phyloP scores from a whole-genome alignment of 2,113 vertebrate genomes.

The Bubalus kerabau region DNA sequence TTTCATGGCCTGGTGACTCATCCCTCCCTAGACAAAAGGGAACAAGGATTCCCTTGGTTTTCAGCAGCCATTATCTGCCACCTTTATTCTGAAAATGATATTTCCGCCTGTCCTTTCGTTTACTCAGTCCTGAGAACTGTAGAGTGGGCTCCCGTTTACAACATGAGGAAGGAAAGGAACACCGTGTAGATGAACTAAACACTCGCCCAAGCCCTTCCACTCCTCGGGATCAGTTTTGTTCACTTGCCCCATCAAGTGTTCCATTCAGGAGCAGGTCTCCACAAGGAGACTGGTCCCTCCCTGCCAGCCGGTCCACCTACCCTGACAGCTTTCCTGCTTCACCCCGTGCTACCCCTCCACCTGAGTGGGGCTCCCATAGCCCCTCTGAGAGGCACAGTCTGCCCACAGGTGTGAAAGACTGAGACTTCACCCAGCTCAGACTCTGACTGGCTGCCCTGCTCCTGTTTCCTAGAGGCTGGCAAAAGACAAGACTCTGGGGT shows the following conservation, averaged over 20 bases:
- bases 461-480: neutral
- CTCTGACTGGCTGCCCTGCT: neutral
- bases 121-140: neutral
- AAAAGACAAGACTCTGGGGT: neutral
- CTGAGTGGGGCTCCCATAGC: neutral
- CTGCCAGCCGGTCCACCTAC: no score
- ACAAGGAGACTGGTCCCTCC: neutral
- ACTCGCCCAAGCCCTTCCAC: neutral
- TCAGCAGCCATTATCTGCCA: neutral
- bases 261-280: neutral
- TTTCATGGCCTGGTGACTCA: neutral
- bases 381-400: neutral
- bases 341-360: neutral
- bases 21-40: neutral
- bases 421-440: neutral
- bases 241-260: neutral
- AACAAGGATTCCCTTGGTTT: neutral
- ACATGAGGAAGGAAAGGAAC: neutral
- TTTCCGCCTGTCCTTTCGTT: neutral
- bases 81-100: neutral
- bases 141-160: neutral
- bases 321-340: neutral
- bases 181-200: neutral
- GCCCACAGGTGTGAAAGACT: neutral
- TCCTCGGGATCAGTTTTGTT: neutral